Percentiles rank a stretch among this genome's conserved stretches.
Conservation (phyloP, 2,113 vertebrate species). For the Henicopernis longicauda region DNA sequence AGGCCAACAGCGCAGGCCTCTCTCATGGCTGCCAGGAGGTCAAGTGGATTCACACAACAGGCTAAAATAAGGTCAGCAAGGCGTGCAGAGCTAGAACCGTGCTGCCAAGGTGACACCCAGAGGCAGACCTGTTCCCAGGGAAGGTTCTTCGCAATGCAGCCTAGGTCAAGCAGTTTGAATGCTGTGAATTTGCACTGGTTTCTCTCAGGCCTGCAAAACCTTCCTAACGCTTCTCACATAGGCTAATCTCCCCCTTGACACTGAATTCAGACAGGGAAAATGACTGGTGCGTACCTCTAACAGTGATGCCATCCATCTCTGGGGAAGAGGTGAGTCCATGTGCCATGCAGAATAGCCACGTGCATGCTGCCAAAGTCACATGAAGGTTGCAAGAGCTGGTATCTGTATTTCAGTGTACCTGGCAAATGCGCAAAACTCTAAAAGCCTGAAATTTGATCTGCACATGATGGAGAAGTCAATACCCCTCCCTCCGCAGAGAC, state of each 20-base stretch:
- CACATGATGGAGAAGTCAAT: conserved; percentile 38
- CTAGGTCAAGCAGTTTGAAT: background rate
- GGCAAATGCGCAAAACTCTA: conserved; percentile 53
- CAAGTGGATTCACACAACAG: background rate
- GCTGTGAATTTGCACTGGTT: background rate
- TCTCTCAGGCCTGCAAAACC: background rate
- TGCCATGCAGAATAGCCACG: background rate
- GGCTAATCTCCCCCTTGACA: background rate
- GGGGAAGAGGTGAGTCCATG: background rate
- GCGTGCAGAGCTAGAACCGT: background rate
- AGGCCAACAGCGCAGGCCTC: background rate
- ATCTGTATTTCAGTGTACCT: conserved; percentile 40
- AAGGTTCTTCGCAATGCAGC: background rate
- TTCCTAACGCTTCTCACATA: background rate
- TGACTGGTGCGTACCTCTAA: background rate
- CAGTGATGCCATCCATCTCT: background rate
- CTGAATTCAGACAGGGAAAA: background rate
- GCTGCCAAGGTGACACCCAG: background rate
- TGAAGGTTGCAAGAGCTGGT: conserved; percentile 39
- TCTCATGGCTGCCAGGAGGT: background rate
- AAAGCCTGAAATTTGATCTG: conserved; percentile 60
- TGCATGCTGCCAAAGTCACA: conserved; percentile 35
- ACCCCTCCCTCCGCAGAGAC: background rate
- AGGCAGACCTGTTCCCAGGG: background rate
- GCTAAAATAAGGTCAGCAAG: background rate